A percentile compares a stretch with the other conserved stretches of the same genome.
Evolutionary conservation across 2,113 vertebrate genomes (phyloP).

Genomic region (Brienomyrus brachyistius): DNA sequence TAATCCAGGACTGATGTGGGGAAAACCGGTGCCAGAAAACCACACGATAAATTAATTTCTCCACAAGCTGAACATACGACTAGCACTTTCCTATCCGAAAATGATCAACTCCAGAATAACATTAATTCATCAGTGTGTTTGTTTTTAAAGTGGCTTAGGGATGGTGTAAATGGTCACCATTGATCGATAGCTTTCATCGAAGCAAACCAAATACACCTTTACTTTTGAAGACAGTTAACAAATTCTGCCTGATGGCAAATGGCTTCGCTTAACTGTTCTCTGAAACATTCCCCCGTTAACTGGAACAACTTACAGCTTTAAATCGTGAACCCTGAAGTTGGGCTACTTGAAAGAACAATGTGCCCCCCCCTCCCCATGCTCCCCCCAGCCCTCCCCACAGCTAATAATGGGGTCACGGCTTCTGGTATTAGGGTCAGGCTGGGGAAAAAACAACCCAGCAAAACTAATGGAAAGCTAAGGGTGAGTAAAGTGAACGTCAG

Average conservation of each 20-base stretch:
- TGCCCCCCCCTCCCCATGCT: not conserved
- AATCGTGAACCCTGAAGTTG: not conserved
- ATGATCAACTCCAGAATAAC: not conserved
- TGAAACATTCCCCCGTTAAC: not conserved
- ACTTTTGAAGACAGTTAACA: not conserved
- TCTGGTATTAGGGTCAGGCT: slow-evolving; percentile 53
- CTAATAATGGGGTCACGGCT: slow-evolving; percentile 48
- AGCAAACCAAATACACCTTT: not conserved
- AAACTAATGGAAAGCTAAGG: slow-evolving; percentile 31
- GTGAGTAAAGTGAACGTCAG: slow-evolving; percentile 23
- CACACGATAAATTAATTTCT: not conserved
- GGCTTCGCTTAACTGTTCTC: not conserved
- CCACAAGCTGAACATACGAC: not conserved
- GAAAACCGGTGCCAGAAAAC: not conserved
- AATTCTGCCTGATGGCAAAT: not conserved
- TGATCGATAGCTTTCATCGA: not conserved
- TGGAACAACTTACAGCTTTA: not conserved
- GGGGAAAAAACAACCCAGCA: slow-evolving; percentile 50
- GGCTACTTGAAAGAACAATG: not conserved
- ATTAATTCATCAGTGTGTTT: not conserved
- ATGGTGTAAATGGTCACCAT: not conserved
- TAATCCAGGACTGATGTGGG: not conserved
- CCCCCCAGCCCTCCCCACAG: not conserved
- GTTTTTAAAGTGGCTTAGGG: not conserved
- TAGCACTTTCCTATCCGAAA: not conserved